Evolutionary conservation across 2,797 vertebrate species (phyloP), one percentile per base, ranked within the genome.

Genomic region (Nyctibius grandis): DNA sequence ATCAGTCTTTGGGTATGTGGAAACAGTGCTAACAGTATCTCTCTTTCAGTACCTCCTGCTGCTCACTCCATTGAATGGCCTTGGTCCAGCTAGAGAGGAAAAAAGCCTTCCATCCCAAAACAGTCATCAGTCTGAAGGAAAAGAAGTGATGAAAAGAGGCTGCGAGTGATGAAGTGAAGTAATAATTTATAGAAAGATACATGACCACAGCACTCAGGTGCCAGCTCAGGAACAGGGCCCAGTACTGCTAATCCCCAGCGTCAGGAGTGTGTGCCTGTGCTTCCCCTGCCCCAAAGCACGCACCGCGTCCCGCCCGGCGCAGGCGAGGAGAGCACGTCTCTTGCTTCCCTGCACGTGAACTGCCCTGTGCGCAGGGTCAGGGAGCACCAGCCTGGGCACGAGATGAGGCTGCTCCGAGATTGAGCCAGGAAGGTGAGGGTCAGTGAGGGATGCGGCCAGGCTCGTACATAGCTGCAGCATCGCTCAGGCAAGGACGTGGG

Each of bases 121-220:
- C 48, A 38, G 82, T 59, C 89, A 95, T 94, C 70, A 33, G 70
- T 93, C 65, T 74, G 86, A 68, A 91, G 93, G 72, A 91, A 91
- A 89, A 89, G 96, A 94, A 94, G 86, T 70, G 89, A 90, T 87
- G 86, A 97, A 96, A 97, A 95, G 87, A 95, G 86, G 72, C 87
- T 95, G 93, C 48, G 10, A 92, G 95, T 48, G 95, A 92, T 89
- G 72, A 95, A 91, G 79, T 61, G 79, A 94, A 94, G 95, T 57
- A 54, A 92, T 96, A 90, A 93, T 91, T 93, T 96, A 91, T 59
- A 81, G 79, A 76, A 91, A 93, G 78, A 68, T 72, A 73, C 84
- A 91, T 48, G 89, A 77, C 73, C 50, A 22, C 40, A 63, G 84
- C 74, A 64, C 83, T 93, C 93, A 95, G 94, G 90, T 95, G 95